Evolutionary conservation across 2,797 vertebrate species (phyloP).

Genomic region (Tapirus indicus): DNA sequence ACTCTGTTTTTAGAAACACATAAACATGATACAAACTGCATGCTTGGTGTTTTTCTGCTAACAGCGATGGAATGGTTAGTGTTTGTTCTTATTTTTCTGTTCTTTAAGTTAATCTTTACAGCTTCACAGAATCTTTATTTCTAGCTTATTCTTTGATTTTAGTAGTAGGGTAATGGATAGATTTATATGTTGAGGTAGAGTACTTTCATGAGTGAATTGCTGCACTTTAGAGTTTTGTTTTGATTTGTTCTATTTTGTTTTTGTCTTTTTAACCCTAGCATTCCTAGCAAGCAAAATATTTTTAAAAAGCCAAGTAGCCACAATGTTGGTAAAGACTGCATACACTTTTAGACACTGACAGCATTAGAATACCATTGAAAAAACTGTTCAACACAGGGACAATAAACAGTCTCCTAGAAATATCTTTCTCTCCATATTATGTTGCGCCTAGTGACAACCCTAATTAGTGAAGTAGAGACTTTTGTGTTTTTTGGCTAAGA

Average conservation of each 20-base stretch:
- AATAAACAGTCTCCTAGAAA: neutral
- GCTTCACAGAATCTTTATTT: neutral
- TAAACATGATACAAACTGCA: neutral
- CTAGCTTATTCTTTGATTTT: slow-evolving; percentile 14
- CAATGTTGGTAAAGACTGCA: neutral
- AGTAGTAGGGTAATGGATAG: neutral
- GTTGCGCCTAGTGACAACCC: neutral
- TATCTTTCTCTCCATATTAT: neutral
- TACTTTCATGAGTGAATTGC: neutral
- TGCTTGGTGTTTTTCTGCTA: neutral
- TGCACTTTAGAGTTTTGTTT: neutral
- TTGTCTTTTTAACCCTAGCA: neutral
- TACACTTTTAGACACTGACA: neutral
- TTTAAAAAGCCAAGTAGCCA: neutral
- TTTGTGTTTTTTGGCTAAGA: neutral
- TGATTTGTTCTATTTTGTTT: neutral
- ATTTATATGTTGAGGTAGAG: neutral
- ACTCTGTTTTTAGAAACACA: neutral
- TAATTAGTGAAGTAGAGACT: neutral
- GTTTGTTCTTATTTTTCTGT: neutral
- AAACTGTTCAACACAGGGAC: neutral
- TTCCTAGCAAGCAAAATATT: neutral
- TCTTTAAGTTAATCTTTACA: neutral
- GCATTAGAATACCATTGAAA: neutral
- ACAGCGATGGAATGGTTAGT: neutral